phyloP scores from a whole-genome alignment of 23 tunicate species.

The Halocynthia aurantium region DNA sequence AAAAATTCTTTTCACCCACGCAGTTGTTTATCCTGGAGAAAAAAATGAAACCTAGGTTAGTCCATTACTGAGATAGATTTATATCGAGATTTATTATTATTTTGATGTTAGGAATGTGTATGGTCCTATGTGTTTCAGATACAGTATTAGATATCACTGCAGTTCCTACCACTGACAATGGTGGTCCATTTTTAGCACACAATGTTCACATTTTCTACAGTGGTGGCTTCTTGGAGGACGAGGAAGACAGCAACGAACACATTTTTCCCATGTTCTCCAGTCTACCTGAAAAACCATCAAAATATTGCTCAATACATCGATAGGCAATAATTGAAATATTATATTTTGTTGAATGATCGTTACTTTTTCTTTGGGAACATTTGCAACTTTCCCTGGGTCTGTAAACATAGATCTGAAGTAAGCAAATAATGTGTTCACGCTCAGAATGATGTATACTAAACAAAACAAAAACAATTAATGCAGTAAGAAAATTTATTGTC shows the following conservation, averaged over 20 bases:
- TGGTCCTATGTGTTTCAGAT: no score
- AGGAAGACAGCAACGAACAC: slow-evolving; percentile 11
- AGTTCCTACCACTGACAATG: slow-evolving; percentile 20
- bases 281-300: not conserved
- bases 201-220: slow-evolving; percentile 24
- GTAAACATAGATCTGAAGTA: slow-evolving; percentile 23
- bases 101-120: no score
- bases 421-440: slow-evolving; percentile 3
- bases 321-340: no score
- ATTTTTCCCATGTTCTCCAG: slow-evolving; percentile 32
- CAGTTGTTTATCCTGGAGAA: slow-evolving; percentile 22
- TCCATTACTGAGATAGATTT: no score
- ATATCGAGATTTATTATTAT: no score
- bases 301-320: not conserved
- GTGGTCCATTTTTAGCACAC: slow-evolving; percentile 25
- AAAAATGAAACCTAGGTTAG: not conserved
- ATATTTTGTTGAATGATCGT: not conserved
- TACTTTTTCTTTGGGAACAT: slow-evolving; percentile 6
- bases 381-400: slow-evolving; percentile 16
- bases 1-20: slow-evolving; percentile 14
- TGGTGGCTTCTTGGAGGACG: slow-evolving; percentile 26
- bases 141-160: no score
- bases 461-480: not conserved
- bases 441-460: slow-evolving; percentile 15
- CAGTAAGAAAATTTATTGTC: not conserved